Conservation (phyloP, 1,140 invertebrate species). For the Calephelis virginiensis region DNA sequence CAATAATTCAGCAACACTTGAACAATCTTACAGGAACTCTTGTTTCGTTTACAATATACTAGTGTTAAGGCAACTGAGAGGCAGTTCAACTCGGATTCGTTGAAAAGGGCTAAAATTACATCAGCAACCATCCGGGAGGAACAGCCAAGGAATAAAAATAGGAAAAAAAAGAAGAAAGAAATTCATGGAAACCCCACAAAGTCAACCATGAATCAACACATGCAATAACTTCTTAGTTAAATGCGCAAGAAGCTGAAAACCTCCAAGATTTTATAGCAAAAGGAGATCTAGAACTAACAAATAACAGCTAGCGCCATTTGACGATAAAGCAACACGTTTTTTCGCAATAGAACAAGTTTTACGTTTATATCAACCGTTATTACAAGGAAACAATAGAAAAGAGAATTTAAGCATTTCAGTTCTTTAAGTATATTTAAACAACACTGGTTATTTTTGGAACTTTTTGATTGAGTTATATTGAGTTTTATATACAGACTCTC, state of each 20-base stretch:
- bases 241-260: conserved; percentile 69
- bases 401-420: conserved; percentile 73
- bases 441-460: conserved; percentile 77
- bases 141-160: conserved; percentile 41
- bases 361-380: conserved; percentile 78
- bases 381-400: conserved; percentile 77
- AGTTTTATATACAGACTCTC: conserved; percentile 74
- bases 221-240: conserved; percentile 63
- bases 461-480: conserved; percentile 71
- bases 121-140: conserved; percentile 72
- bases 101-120: conserved; percentile 66
- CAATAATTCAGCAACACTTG: conserved; percentile 78
- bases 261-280: conserved; percentile 72
- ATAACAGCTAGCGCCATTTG: conserved; percentile 72
- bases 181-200: conserved; percentile 48
- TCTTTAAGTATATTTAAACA: conserved; percentile 77
- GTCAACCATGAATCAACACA: conserved; percentile 56
- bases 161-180: conserved; percentile 43
- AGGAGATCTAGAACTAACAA: conserved; percentile 66
- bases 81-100: conserved; percentile 70
- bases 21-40: conserved; percentile 62
- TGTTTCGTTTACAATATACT: conserved; percentile 69
- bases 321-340: conserved; percentile 78
- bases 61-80: conserved; percentile 72
- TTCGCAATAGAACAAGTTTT: conserved; percentile 79